Conservation (phyloP, 2,797 vertebrate species). For the Tauraco hartlaubi region DNA sequence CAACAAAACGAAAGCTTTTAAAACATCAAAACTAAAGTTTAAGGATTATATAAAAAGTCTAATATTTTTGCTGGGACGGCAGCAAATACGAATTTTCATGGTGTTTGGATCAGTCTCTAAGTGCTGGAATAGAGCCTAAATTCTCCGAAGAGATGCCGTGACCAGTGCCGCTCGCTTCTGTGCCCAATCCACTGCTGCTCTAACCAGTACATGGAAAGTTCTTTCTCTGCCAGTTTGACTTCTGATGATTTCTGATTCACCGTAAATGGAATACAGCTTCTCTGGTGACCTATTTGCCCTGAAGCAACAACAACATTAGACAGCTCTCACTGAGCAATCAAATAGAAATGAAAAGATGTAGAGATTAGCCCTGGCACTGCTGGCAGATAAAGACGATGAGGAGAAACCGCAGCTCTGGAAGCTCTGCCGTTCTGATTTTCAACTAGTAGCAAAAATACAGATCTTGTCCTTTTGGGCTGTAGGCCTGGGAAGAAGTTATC, state of each 20-base stretch:
- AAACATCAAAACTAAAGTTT: neutral
- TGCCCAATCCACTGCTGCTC: neutral
- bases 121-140: neutral
- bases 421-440: neutral
- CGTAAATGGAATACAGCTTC: neutral
- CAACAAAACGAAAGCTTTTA: neutral
- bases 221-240: neutral
- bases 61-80: neutral
- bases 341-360: neutral
- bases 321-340: neutral
- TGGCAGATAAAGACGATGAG: neutral
- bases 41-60: neutral
- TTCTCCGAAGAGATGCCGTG: neutral
- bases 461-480: neutral
- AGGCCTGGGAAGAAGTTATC: neutral
- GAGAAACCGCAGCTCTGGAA: neutral
- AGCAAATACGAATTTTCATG: neutral
- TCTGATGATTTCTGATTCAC: neutral
- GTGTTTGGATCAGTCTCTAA: neutral
- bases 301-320: neutral
- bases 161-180: rapidly evolving
- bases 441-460: neutral
- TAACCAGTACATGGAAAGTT: neutral
- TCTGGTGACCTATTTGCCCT: neutral
- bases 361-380: neutral